phyloP scores from a whole-genome alignment of 2,113 vertebrate species.

The Sylvietta virens region DNA sequence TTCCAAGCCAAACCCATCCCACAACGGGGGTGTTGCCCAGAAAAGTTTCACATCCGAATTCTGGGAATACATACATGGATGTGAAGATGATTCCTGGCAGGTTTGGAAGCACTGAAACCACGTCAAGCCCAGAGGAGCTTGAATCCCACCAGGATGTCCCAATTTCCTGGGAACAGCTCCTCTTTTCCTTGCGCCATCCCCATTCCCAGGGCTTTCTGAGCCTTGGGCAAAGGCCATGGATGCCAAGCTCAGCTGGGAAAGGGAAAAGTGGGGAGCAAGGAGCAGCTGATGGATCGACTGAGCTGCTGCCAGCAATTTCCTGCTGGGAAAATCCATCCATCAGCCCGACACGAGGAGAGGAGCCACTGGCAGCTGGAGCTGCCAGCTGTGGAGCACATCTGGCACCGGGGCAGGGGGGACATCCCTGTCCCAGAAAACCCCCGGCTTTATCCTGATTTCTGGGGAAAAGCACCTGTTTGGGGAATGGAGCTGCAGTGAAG shows the following conservation, averaged over 20 bases:
- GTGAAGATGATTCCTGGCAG: neutral
- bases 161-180: neutral
- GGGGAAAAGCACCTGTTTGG: neutral
- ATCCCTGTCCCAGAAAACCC: neutral
- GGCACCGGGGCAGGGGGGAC: neutral
- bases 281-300: neutral
- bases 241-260: neutral
- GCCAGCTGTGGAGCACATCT: slow-evolving; percentile 21
- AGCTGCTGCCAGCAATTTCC: slow-evolving; percentile 36
- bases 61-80: neutral
- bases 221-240: neutral
- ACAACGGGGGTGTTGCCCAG: rapidly evolving
- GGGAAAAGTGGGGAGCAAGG: neutral
- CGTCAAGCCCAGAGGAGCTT: neutral
- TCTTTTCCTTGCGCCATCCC: neutral
- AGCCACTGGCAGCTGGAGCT: neutral
- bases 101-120: neutral
- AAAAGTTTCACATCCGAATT: neutral
- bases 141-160: neutral
- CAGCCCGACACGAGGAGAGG: neutral
- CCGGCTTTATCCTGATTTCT: neutral
- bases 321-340: slow-evolving; percentile 44
- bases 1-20: neutral
- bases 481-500: neutral
- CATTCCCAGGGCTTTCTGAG: neutral